A percentile compares a stretch with the other conserved stretches of the same genome.
These are phyloP conservation scores for Tenodera sinensis DNA, from an alignment of 2,888 invertebrate genomes.

Conservation along the genomic window DNA sequence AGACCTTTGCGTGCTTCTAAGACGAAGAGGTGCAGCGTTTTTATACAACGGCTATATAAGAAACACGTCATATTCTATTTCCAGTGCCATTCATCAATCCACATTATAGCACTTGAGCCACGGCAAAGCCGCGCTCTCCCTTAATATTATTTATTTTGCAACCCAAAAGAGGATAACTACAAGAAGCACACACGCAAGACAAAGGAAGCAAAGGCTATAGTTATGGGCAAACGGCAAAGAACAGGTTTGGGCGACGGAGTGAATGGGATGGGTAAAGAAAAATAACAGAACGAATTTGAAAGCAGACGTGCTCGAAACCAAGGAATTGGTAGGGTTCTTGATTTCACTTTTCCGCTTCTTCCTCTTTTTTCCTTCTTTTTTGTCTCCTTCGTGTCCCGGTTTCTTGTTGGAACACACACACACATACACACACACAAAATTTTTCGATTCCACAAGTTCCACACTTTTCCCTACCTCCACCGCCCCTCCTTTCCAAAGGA, in stretches of 20 bases:
- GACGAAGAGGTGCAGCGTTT: neutral
- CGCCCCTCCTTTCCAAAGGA: neutral
- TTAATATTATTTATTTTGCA: neutral
- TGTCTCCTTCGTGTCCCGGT: neutral
- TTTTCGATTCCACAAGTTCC: constrained; percentile 7
- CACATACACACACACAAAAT: neutral
- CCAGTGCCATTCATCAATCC: neutral
- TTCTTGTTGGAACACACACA: neutral
- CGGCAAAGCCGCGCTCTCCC: neutral
- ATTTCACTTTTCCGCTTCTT: neutral
- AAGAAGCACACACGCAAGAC: neutral
- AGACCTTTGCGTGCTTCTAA: neutral
- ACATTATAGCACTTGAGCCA: neutral
- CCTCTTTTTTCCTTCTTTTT: constrained; percentile 2
- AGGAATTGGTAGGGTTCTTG: constrained; percentile 6
- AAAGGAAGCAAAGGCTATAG: neutral
- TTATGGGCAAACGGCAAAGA: neutral
- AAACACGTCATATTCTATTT: neutral
- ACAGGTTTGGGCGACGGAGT: neutral
- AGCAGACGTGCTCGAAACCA: neutral
- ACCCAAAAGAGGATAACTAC: neutral
- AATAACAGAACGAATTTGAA: constrained; percentile 1
- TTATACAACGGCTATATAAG: neutral
- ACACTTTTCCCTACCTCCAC: neutral
- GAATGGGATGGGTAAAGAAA: neutral